Base-by-base conservation (phyloP, 2,888 invertebrate genomes). In the Phania funesta region DNA sequence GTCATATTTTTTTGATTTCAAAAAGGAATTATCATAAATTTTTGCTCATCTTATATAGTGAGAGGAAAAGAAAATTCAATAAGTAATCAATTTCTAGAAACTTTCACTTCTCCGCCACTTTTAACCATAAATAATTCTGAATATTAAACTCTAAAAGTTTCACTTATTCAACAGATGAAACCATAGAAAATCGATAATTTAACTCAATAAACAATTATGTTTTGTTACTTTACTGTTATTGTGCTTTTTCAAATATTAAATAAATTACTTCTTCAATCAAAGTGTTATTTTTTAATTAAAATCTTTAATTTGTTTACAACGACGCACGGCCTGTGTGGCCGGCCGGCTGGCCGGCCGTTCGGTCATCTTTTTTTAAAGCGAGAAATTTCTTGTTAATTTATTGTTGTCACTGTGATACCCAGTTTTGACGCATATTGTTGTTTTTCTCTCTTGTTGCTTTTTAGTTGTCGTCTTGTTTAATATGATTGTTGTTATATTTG, bases 131-230 rank as follows among this genome's bases (percentile, higher is more conserved):
- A 76, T 67, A 76, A 76, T 75, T 76, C 41, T 52, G 18, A 16
- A 29, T 16, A 41, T 44, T 5, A 32, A 46, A 20, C 5, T 11
- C 20, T 18, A 54, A 38, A 13, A 62, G 35, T 77, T 70, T 70
- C 60, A 52, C 67, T 68, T 35, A 32, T 60, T 8, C n/a, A 44
- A 29, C 24, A 35, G 60, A 67, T 60, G 52, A 76, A 44, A 78
- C 71, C 78, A 65, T 65, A 41, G 46, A 56, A 71, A 78, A 78
- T 78, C 56, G 13, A 58, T 78, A 78, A 78, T 78, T 52, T 58
- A 64, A 71, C 56, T 68, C 48, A 78, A 78, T 78, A 78, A 78
- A 78, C 77, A 78, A 78, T 78, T 78, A 78, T 77, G 22, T 68
- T 58, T 32, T 48, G 13, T 20, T 38, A 18, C 11, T 60, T 60